phyloP scores from a whole-genome alignment of 2,888 invertebrate genomes.

The Ypsolopha sequella region DNA sequence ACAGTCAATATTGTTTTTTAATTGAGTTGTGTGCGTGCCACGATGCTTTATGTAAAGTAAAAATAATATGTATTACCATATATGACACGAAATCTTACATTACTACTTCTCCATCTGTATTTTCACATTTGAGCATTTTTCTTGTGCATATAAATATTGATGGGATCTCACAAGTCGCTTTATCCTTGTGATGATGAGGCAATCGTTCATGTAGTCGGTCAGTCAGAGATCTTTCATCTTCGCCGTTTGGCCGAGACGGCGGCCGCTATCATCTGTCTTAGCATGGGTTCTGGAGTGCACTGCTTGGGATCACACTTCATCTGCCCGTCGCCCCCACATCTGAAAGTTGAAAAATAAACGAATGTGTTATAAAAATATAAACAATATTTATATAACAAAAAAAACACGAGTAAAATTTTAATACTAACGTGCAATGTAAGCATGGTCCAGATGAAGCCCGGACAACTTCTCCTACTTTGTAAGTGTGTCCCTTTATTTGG shows the following conservation, averaged over 20 bases:
- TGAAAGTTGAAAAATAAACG: constrained; percentile 43
- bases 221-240: constrained; percentile 69
- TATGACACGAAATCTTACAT: constrained; percentile 68
- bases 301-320: constrained; percentile 95
- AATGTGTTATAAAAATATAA: not conserved
- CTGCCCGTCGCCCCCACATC: constrained; percentile 92
- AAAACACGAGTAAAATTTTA: not conserved
- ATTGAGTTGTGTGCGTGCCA: constrained; percentile 53
- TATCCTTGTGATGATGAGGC: constrained; percentile 40
- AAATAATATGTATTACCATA: constrained; percentile 52
- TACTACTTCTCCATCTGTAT: constrained; percentile 48
- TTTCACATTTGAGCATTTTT: constrained; percentile 61
- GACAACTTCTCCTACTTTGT: constrained; percentile 88
- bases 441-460: constrained; percentile 92
- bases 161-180: constrained; percentile 52
- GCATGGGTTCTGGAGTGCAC: constrained; percentile 91
- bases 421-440: constrained; percentile 92
- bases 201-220: constrained; percentile 26
- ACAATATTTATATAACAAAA: not conserved
- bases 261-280: constrained; percentile 90
- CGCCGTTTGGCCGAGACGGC: constrained; percentile 80
- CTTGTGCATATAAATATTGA: constrained; percentile 59
- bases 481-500: constrained; percentile 87
- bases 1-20: constrained; percentile 59
- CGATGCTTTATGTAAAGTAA: constrained; percentile 46